Conservation (phyloP, 2,113 vertebrate species). For the Echinops telfairi region DNA sequence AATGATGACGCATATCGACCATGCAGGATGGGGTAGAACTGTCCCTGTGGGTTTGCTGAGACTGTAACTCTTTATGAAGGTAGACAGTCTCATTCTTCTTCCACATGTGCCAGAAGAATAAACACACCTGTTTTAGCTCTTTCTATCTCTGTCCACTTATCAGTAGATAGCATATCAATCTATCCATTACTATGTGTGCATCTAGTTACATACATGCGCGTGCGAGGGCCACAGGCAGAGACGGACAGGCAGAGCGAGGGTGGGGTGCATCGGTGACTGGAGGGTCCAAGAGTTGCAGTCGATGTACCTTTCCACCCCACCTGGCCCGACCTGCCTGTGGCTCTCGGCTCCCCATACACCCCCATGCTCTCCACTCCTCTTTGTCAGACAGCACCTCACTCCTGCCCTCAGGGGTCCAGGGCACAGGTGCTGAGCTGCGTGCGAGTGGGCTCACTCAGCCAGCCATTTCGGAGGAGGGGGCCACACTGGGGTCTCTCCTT, state of each 20-base stretch:
- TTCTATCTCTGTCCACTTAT: too few relatives aligned
- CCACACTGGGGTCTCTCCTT: fast-evolving
- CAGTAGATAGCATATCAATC: too few relatives aligned
- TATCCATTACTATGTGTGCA: too few relatives aligned
- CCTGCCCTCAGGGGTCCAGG: not conserved
- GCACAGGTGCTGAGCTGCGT: fast-evolving
- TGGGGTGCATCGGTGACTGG: not conserved
- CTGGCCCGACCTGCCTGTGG: not conserved
- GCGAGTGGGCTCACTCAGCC: not conserved
- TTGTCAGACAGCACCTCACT: not conserved
- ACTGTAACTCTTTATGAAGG: too few relatives aligned
- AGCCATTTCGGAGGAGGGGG: not conserved
- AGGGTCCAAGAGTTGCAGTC: not conserved
- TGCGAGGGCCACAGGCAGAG: too few relatives aligned
- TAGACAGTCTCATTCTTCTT: too few relatives aligned
- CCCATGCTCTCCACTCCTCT: not conserved
- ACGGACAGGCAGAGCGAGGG: not conserved
- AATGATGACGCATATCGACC: too few relatives aligned
- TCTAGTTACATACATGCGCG: too few relatives aligned
- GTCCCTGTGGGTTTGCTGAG: too few relatives aligned
- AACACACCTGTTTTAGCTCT: too few relatives aligned
- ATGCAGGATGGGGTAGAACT: too few relatives aligned
- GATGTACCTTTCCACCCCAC: not conserved
- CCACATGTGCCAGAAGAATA: too few relatives aligned
- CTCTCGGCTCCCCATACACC: not conserved